Evolutionary conservation across 2,797 vertebrate species (phyloP), one percentile per base, ranked within the genome.

Genomic region (Eremophila alpestris): DNA sequence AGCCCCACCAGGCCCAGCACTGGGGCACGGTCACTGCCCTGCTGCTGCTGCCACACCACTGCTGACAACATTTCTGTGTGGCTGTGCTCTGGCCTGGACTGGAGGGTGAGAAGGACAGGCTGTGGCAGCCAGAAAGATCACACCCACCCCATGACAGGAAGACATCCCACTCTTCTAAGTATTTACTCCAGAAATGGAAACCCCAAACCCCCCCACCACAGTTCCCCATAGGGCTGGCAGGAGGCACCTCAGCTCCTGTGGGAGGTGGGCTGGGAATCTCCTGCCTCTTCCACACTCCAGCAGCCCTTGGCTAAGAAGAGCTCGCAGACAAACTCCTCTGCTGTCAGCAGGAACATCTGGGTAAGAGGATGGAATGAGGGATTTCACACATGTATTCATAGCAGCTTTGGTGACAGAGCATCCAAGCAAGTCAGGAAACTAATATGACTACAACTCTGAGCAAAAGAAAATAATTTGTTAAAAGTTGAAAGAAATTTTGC

Each of bases 151-250:
- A 10, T 1, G 0, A 62, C 46, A 56, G 21, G 12, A 83, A 56
- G 12, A 64, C 26, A 30, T 12, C 16, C 20, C 36, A n/a, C 1
- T 9, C 32, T 36, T 51, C 16, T 17, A 11, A 49, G 13, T 5
- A 43, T 49, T 46, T 80, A 34, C 69, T 52, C 10, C 70, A 69
- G 19, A 55, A 73, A 22, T 5, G 26, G 65, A 85, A 88, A 88
- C 32, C n/a, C 51, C 48, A 63, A 78, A 52, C 24, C 22, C 46
- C 46, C 15, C 30, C 3, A 3, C 20, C 0, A 0, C 4, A 19
- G 32, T 5, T 41, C 52, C 51, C 51, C 2, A 1, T 3, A 63
- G 29, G 32, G 63, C 26, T 40, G 26, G 54, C 48, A 75, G 62
- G 34, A 62, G 30, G n/a, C 49, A 49, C 2, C 54, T 81, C 46